Percentiles rank a stretch among this genome's conserved stretches.
These are phyloP conservation scores for Hydrolagus affinis DNA, from an alignment of 2,113 vertebrate species.

Conservation along the genomic window DNA sequence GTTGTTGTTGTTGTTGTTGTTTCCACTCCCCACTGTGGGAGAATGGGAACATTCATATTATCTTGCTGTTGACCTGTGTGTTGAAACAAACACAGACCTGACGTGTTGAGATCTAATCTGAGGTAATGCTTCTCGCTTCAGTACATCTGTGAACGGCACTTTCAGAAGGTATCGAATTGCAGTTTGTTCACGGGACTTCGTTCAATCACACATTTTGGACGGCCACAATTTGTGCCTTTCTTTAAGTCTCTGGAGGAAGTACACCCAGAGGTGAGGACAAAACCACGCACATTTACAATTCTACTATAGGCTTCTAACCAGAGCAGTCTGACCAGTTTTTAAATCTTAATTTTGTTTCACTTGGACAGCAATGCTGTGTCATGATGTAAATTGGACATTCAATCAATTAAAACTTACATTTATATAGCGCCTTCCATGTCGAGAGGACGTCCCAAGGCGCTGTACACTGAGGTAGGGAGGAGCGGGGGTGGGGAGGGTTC, in stretches of 20 bases:
- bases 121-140: not conserved
- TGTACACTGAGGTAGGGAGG: too few species aligned
- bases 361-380: not conserved
- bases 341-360: not conserved
- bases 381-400: not conserved
- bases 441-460: too few species aligned
- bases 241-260: constrained; percentile 23
- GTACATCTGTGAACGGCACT: constrained; percentile 35
- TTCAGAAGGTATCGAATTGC: constrained; percentile 29
- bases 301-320: not conserved
- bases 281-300: not conserved
- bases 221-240: constrained; percentile 33
- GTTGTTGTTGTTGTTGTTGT: too few species aligned
- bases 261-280: constrained; percentile 25
- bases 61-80: too few species aligned
- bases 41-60: too few species aligned
- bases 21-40: too few species aligned
- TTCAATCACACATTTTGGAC: constrained; percentile 33
- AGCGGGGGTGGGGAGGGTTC: too few species aligned
- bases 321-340: not conserved
- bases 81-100: too few species aligned
- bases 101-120: not conserved
- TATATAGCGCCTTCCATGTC: not conserved
- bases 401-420: not conserved
- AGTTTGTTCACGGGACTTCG: constrained; percentile 32